Percentiles rank a stretch among this genome's conserved stretches.
phyloP scores from a whole-genome alignment of 1,140 invertebrate species.

The Venturia canescens region DNA sequence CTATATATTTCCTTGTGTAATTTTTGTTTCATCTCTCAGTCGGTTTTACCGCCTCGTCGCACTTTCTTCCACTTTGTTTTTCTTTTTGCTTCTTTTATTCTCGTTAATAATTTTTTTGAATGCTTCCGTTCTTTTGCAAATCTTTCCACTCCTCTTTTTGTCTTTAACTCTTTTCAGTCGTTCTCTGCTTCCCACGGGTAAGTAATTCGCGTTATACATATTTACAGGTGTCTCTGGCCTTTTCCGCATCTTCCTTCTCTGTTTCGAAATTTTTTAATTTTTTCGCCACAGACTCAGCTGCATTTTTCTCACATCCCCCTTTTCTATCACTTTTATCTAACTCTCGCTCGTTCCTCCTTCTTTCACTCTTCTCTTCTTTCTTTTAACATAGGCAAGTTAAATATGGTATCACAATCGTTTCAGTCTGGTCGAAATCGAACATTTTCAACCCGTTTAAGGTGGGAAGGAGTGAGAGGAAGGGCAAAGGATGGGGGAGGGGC shows the following conservation, averaged over 20 bases:
- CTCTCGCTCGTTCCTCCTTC: constrained; percentile 22
- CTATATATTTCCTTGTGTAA: constrained; percentile 46
- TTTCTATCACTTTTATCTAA: constrained; percentile 7
- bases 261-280: constrained; percentile 39
- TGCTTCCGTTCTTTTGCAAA: constrained; percentile 36
- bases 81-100: constrained; percentile 28
- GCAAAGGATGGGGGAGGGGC: not conserved
- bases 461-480: not conserved
- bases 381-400: constrained; percentile 76
- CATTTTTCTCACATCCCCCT: constrained; percentile 48
- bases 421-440: constrained; percentile 76
- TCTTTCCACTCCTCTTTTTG: constrained; percentile 31
- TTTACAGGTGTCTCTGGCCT: constrained; percentile 51
- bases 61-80: constrained; percentile 42
- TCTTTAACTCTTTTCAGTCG: constrained; percentile 35
- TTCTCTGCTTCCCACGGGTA: constrained; percentile 45
- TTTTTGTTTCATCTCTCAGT: constrained; percentile 50
- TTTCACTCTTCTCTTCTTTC: constrained; percentile 35
- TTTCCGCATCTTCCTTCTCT: constrained; percentile 47
- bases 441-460: constrained; percentile 71
- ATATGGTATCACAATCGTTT: constrained; percentile 77
- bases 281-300: constrained; percentile 61
- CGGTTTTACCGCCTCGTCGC: constrained; percentile 11
- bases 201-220: constrained; percentile 59
- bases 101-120: constrained; percentile 20